phyloP scores from a whole-genome alignment of 2,888 invertebrate species.

The Theristus sp. region DNA sequence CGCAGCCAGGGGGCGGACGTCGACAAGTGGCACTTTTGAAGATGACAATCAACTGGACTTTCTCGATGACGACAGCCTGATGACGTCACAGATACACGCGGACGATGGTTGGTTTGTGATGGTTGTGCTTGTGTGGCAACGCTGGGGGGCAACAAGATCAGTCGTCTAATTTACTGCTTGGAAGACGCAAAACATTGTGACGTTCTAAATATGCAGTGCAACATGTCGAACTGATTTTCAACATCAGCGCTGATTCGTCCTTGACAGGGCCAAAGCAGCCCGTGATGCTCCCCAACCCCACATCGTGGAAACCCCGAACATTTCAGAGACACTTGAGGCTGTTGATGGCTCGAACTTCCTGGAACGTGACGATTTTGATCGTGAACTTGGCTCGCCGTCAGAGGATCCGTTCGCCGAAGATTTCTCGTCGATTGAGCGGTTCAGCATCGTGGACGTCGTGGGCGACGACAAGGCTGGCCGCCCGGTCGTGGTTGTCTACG shows the following conservation, averaged over 20 bases:
- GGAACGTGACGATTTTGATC: slow-evolving; percentile 12
- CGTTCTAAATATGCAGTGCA: too few species aligned
- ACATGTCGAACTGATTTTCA: too few species aligned
- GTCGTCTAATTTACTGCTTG: too few species aligned
- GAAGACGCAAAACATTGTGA: too few species aligned
- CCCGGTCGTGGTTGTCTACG: slow-evolving; percentile 85
- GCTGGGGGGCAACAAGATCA: too few species aligned
- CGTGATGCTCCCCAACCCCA: too few species aligned
- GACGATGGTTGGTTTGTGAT: not conserved
- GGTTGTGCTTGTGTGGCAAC: not conserved
- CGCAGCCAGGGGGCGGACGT: not conserved
- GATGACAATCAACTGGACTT: too few species aligned
- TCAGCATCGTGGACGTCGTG: slow-evolving; percentile 54
- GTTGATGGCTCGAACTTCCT: slow-evolving; percentile 1
- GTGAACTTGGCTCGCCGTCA: slow-evolving; percentile 14
- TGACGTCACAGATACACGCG: not conserved
- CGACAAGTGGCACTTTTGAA: not conserved
- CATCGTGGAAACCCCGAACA: too few species aligned
- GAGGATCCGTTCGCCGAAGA: slow-evolving; percentile 18
- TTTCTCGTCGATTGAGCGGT: slow-evolving; percentile 44
- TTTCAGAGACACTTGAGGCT: not conserved
- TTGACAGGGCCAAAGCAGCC: too few species aligned
- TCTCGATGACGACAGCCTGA: slow-evolving; percentile 4
- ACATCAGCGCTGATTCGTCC: too few species aligned
- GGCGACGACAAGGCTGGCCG: slow-evolving; percentile 46